Conservation (phyloP, 1,140 invertebrate species). For the Drosophila ambigua region DNA sequence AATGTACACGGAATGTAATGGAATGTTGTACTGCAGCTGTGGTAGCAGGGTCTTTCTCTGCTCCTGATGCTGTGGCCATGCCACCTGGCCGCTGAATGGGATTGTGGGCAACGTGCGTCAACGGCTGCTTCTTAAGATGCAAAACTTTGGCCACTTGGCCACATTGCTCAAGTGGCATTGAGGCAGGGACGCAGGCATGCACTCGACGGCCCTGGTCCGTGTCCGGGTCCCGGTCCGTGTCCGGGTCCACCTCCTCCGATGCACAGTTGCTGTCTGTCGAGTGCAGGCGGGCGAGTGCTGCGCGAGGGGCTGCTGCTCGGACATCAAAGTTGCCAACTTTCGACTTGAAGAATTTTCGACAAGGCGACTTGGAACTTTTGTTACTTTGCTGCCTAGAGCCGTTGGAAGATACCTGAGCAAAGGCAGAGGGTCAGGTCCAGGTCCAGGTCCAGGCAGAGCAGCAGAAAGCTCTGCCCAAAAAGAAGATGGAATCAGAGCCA, state of each 20-base stretch:
- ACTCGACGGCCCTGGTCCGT: conserved; percentile 51
- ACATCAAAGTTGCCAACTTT: conserved; percentile 80
- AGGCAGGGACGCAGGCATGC: conserved; percentile 56
- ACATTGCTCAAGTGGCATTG: conserved; percentile 28
- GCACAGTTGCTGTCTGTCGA: background rate
- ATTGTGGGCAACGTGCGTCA: no score
- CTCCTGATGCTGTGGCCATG: no score
- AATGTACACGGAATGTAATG: no score
- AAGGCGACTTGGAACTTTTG: conserved; percentile 75
- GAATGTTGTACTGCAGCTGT: no score
- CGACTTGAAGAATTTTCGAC: conserved; percentile 81
- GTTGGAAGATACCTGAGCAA: conserved; percentile 41
- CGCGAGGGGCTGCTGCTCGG: conserved; percentile 20
- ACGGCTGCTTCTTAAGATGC: conserved; percentile 34
- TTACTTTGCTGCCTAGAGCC: conserved; percentile 56
- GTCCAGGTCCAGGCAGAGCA: background rate
- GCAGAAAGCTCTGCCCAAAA: conserved; percentile 26
- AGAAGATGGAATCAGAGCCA: conserved; percentile 34
- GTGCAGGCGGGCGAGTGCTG: background rate
- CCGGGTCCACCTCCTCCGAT: conserved; percentile 27
- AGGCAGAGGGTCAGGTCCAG: conserved; percentile 1
- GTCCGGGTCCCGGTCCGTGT: conserved; percentile 10
- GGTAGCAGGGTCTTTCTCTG: no score
- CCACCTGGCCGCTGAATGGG: no score
- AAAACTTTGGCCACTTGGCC: conserved; percentile 55